These are phyloP conservation scores for Chrysomela aeneicollis DNA, from an alignment of 2,888 invertebrate genomes.

Conservation along the genomic window DNA sequence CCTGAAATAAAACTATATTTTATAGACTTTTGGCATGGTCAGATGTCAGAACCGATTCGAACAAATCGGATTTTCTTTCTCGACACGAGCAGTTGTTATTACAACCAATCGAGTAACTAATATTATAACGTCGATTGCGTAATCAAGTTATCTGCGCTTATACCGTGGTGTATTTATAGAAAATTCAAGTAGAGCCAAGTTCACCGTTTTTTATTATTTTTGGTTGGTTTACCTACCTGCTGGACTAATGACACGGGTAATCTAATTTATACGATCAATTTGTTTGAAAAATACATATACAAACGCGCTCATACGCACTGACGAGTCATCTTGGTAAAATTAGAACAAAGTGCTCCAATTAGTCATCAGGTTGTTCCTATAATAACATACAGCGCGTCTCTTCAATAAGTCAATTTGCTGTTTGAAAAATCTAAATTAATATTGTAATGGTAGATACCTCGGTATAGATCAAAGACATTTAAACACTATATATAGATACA, in stretches of 20 bases:
- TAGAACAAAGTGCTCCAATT: constrained; percentile 16
- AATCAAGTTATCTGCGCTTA: constrained; percentile 24
- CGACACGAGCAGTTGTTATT: neutral
- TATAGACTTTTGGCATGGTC: neutral
- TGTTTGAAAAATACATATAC: constrained; percentile 18
- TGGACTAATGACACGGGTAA: constrained; percentile 13
- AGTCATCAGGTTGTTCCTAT: constrained; percentile 10
- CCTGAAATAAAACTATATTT: constrained; percentile 18
- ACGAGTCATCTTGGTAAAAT: constrained; percentile 15
- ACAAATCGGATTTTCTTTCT: neutral
- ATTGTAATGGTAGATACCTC: too few species aligned
- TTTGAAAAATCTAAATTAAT: too few species aligned
- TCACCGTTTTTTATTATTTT: constrained; percentile 37
- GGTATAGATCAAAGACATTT: too few species aligned
- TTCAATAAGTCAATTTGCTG: too few species aligned
- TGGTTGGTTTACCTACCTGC: neutral
- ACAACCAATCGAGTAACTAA: neutral
- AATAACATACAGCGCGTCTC: neutral
- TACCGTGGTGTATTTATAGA: constrained; percentile 28
- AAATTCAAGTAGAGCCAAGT: constrained; percentile 40
- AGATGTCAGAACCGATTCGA: neutral
- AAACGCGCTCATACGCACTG: constrained; percentile 6
- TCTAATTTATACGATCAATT: constrained; percentile 19
- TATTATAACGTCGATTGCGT: constrained; percentile 29
- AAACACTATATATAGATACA: too few species aligned